Conservation (phyloP, 2,888 invertebrate species). For the Artemia sp. region DNA sequence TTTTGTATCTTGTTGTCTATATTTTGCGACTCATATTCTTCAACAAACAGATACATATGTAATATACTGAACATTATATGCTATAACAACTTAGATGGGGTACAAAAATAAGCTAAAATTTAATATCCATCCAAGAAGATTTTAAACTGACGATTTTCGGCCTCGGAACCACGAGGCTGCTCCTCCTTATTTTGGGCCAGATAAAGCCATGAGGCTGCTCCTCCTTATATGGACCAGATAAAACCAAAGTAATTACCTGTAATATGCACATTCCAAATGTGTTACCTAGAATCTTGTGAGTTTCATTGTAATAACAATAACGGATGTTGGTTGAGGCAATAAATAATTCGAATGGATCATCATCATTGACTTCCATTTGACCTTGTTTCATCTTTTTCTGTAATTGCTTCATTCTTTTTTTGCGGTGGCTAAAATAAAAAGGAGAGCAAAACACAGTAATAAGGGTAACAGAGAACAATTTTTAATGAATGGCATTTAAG, state of each 20-base stretch:
- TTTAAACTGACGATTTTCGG: background rate
- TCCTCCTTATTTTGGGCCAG: background rate
- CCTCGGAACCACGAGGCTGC: background rate
- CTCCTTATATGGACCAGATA: background rate
- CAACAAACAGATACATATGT: no score
- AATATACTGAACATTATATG: no score
- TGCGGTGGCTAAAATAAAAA: slow-evolving; percentile 49
- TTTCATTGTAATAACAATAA: slow-evolving; percentile 92
- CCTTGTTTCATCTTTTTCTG: slow-evolving; percentile 72
- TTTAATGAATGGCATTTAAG: no score
- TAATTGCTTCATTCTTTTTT: slow-evolving; percentile 70
- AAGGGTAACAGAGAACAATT: no score
- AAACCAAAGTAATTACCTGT: slow-evolving; percentile 42
- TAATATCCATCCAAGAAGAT: background rate
- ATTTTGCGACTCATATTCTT: no score
- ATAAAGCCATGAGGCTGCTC: background rate
- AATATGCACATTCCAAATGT: slow-evolving; percentile 90
- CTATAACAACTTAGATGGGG: no score
- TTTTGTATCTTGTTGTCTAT: no score
- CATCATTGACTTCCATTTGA: slow-evolving; percentile 73
- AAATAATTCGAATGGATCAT: slow-evolving; percentile 90
- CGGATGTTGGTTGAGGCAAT: slow-evolving; percentile 88
- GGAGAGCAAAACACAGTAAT: no score
- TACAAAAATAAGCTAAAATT: background rate
- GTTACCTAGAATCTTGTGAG: slow-evolving; percentile 90